Conservation (phyloP, 2,888 invertebrate species). For the Drosophila neutralis region DNA sequence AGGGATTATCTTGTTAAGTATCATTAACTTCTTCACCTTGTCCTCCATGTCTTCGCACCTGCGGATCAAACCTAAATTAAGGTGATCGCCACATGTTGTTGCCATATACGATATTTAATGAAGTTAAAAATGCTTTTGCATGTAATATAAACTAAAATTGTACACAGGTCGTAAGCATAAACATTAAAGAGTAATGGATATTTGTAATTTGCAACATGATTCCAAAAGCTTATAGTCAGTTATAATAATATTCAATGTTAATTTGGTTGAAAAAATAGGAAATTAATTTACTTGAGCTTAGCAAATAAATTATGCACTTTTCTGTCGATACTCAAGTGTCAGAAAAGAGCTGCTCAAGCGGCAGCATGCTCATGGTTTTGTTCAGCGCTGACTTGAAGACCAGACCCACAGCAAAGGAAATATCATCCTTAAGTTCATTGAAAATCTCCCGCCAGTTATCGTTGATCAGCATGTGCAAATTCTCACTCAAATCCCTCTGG, state of each 20-base stretch:
- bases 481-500: constrained; percentile 84
- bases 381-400: constrained; percentile 81
- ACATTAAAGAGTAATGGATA: neutral
- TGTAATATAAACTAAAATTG: neutral
- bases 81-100: neutral
- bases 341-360: constrained; percentile 74
- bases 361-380: constrained; percentile 81
- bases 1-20: neutral
- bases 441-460: constrained; percentile 85
- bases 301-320: neutral
- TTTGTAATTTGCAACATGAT: neutral
- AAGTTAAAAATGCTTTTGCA: neutral
- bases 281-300: constrained; percentile 4
- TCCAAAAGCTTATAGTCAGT: neutral
- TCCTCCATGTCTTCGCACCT: neutral
- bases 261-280: neutral
- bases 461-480: constrained; percentile 83
- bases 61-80: neutral
- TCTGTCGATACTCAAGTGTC: neutral
- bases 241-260: neutral
- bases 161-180: neutral
- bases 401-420: constrained; percentile 80
- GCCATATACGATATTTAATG: neutral
- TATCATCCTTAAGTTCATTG: constrained; percentile 81
- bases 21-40: neutral